Conservation (phyloP, 2,888 invertebrate genomes). For the Empis stercorea region DNA sequence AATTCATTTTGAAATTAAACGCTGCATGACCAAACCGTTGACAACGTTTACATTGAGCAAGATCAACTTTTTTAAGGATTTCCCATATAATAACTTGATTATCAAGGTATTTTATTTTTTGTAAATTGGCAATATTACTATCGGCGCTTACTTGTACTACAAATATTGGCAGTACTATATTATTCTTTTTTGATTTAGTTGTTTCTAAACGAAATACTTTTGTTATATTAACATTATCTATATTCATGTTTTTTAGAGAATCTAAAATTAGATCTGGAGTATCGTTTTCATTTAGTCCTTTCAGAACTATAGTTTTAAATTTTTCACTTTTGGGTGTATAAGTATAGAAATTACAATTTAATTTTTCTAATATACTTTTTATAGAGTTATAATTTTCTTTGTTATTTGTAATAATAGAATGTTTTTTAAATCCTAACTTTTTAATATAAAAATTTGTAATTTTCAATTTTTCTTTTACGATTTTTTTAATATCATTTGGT, state of each 20-base stretch:
- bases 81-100: background rate
- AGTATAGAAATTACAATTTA: background rate
- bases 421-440: background rate
- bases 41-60: slow-evolving; percentile 9
- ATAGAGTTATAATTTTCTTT: background rate
- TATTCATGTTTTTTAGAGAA: too few relatives aligned
- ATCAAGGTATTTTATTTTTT: background rate
- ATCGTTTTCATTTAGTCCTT: too few relatives aligned
- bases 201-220: too few relatives aligned
- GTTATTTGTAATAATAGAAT: background rate
- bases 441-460: background rate
- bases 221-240: too few relatives aligned
- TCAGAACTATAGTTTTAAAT: background rate
- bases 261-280: too few relatives aligned
- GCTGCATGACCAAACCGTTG: background rate
- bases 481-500: background rate
- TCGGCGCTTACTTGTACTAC: background rate
- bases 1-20: background rate
- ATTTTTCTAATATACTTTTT: background rate
- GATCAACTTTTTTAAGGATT: background rate
- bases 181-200: background rate
- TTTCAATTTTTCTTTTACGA: background rate
- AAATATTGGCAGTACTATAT: background rate
- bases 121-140: background rate
- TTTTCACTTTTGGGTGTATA: background rate